These are phyloP conservation scores for Porphyrio hochstetteri DNA, from an alignment of 2,113 vertebrate genomes.

Conservation along the genomic window DNA sequence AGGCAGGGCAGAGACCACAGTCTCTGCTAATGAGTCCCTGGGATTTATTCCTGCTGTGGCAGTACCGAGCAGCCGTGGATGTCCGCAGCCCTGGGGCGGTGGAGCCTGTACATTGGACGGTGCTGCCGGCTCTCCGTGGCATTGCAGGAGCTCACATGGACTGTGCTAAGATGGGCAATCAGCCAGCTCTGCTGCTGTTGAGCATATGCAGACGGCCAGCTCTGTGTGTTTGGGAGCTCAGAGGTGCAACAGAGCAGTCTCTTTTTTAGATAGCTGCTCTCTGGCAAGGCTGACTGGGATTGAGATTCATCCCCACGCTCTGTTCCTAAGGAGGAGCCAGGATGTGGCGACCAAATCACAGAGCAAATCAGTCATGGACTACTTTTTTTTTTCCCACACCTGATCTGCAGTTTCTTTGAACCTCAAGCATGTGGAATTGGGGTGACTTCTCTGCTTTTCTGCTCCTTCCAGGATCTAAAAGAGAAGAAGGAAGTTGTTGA, in stretches of 20 bases:
- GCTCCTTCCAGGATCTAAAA: conserved; percentile 87
- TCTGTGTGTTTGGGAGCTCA: conserved; percentile 3
- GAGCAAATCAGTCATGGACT: not conserved
- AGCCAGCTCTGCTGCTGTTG: conserved; percentile 39
- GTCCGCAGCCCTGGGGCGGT: rapidly evolving
- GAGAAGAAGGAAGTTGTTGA: conserved; percentile 94
- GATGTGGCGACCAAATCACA: not conserved
- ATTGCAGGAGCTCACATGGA: conserved; percentile 40
- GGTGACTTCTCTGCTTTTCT: conserved; percentile 47
- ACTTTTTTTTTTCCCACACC: not conserved
- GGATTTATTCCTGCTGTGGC: not conserved
- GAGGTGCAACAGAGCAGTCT: conserved; percentile 42
- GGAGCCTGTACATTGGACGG: rapidly evolving
- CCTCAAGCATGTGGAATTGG: not conserved
- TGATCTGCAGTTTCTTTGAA: conserved; percentile 27
- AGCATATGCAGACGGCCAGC: not conserved
- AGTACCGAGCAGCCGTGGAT: not conserved
- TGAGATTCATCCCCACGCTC: conserved; percentile 3
- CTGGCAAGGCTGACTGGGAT: conserved; percentile 9
- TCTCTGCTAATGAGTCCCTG: not conserved
- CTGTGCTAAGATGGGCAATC: conserved; percentile 42
- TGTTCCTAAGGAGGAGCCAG: conserved; percentile 24
- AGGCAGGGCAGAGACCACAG: not conserved
- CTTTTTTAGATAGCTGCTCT: conserved; percentile 26
- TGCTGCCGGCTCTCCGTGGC: not conserved